Evolutionary conservation across 2,113 vertebrate genomes (phyloP), one percentile per base, ranked within the genome.

Genomic region (Labeo rohita): DNA sequence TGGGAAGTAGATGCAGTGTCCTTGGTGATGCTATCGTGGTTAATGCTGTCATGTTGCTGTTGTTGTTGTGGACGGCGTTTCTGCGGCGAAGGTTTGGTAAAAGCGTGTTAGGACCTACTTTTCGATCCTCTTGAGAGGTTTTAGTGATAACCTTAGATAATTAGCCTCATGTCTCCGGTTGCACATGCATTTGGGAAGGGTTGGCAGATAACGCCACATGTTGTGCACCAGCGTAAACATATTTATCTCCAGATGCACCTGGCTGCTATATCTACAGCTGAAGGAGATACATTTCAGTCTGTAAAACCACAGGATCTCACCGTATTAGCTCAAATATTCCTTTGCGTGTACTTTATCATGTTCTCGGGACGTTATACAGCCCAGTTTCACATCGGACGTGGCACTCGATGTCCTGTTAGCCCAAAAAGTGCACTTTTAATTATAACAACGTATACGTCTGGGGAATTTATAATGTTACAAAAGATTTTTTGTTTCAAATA

Each of bases 131-230:
- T 13, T n/a, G 77, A 86, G 50, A 72, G 34, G 54, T 68, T 80
- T 80, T 72, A 86, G 84, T 66, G 74, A 77, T 77, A 45, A 78
- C 84, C 61, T 52, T n/a, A 28, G 61, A 78, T 85, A 78, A 63
- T 86, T 61, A 76, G 54, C 85, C 79, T 65, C 68, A 43, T 59
- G 79, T 50, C 16, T 18, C 28, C 7, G 15, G 45, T 15, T 61
- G 52, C 6, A 2, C 15, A 34, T 49, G 72, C 1, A 28, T n/a
- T n/a, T 82, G 45, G 9, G 45, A 68, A n/a, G 43, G 8, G 23
- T 70, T 8, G 80, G 63, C 52, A 82, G 18, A 84, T 91, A 70
- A 52, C 23, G 18, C 8, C 8, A 21, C 28, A 7, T 49, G 61
- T 18, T 81, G 16, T 79, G 18, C 16, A 6, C 18, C 18, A 59